Base-by-base conservation (phyloP, 2,888 invertebrate genomes). In the Plusia festucae region DNA sequence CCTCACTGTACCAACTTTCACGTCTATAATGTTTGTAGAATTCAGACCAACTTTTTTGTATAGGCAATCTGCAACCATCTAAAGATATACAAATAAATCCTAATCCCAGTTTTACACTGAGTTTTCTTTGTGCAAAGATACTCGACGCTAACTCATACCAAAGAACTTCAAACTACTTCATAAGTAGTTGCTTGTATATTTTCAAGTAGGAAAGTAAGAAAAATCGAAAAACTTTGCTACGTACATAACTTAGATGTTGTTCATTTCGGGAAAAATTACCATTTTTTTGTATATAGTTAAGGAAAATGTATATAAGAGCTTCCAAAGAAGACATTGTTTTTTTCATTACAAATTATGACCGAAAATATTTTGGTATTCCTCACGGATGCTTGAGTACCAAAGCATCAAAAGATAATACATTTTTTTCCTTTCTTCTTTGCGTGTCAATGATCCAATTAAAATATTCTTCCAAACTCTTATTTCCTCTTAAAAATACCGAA, bases 161-260 rank as follows among this genome's bases (percentile, higher is more conserved):
- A 65, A 65, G 60, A 57, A 65, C 52, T 65, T 9, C 60, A 46
- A 65, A 65, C 65, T 65, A 65, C 53, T 60, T 32, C 40, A 0
- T 60, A 52, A 55, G 30, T 56, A 34, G 54, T 60, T 55, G 55
- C 30, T 24, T 18, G 53, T 30, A 22, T 52, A 52, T 20, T 54
- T 15, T 32, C 13, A 30, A 55, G 44, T 40, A 44, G 49, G n/a
- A 24, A 58, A 44, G 44, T 55, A 57, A 44, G 53, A 54, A 40
- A 65, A 59, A 52, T 55, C 16, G 51, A 16, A 30, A 56, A 65
- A 65, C 55, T 60, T 46, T 11, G 20, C 9, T 24, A 9, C 11
- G 18, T 16, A 51, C 22, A 15, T 22, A 52, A 24, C 52, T 52
- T 20, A 49, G 20, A 20, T 46, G 46, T 49, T 49, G 46, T 20